Evolutionary conservation across 1,140 invertebrate species (phyloP), one percentile per base, ranked within the genome.

Genomic region (Cylas formicarius): DNA sequence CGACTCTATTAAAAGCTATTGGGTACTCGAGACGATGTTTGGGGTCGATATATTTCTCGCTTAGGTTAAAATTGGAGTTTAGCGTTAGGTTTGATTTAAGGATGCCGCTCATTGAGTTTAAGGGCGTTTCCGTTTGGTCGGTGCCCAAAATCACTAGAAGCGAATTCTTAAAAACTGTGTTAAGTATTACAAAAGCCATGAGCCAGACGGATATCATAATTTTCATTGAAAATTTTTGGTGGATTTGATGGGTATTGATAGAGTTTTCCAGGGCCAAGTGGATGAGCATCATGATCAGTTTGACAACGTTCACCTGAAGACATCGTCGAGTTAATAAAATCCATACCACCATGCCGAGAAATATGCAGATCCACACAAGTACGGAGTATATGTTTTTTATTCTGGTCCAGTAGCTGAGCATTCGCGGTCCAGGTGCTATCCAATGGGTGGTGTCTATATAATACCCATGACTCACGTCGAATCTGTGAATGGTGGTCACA

Each of bases 121-220:
- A 14, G 2, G 28, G 6, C 13, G 18, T 24, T 7, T 31, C 7
- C 8, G 14, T 10, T 13, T 38, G 27, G 5, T 20, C 26, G 3
- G 31, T 45, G 9, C 31, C 43, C 3, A 35, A 21, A 26, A 45
- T 45, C 6, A 45, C 17, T n/a, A 45, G 5, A 4, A 45, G 19
- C 4, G 35, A 28, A 18, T 45, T 45, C 33, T 45, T 45, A 14
- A 45, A 45, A n/a, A 45, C 8, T 19, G 43, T 24, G 3, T 34
- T 34, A 21, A 34, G 5, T 13, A 26, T 20, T 16, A 45, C 11
- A 24, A 45, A 37, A 3, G 31, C 33, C 4, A 45, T 8, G n/a
- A 37, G 29, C 43, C 43, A 45, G 4, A 14, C 17, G 10, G 17
- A 2, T 17, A 45, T 16, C n/a, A 37, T 13, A 14, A 27, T 18